Percentiles rank a stretch among this genome's conserved stretches.
Conservation (phyloP, 1,140 invertebrate genomes). For the Eriosoma lanigerum region DNA sequence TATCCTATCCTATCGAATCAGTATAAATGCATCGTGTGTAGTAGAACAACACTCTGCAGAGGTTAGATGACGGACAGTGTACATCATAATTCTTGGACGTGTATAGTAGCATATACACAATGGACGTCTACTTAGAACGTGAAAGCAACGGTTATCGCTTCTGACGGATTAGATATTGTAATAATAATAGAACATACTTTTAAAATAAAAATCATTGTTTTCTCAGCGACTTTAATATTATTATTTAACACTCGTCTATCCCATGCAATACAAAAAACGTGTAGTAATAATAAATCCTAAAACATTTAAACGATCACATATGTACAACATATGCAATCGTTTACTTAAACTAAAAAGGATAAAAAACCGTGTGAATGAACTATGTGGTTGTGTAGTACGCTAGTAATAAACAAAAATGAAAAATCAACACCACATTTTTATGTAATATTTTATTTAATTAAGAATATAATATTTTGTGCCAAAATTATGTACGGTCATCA, state of each 20-base stretch:
- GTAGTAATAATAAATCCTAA: neutral
- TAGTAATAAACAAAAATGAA: neutral
- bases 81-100: constrained; percentile 49
- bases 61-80: constrained; percentile 46
- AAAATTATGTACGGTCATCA: constrained; percentile 11
- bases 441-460: neutral
- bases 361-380: constrained; percentile 23
- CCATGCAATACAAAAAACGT: constrained; percentile 23
- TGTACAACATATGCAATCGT: constrained; percentile 36
- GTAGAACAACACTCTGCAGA: constrained; percentile 24
- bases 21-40: constrained; percentile 46
- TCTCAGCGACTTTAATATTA: constrained; percentile 34
- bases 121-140: constrained; percentile 34
- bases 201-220: constrained; percentile 47
- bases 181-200: constrained; percentile 43
- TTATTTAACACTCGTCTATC: constrained; percentile 3
- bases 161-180: constrained; percentile 49
- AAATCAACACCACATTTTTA: neutral
- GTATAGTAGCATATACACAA: constrained; percentile 37
- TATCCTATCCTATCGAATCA: constrained; percentile 29
- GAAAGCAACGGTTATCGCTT: constrained; percentile 38
- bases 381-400: no score
- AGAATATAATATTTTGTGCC: neutral
- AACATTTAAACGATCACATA: constrained; percentile 29
- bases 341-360: neutral